phyloP scores from a whole-genome alignment of 1,140 invertebrate species.

The Mamestra configurata region DNA sequence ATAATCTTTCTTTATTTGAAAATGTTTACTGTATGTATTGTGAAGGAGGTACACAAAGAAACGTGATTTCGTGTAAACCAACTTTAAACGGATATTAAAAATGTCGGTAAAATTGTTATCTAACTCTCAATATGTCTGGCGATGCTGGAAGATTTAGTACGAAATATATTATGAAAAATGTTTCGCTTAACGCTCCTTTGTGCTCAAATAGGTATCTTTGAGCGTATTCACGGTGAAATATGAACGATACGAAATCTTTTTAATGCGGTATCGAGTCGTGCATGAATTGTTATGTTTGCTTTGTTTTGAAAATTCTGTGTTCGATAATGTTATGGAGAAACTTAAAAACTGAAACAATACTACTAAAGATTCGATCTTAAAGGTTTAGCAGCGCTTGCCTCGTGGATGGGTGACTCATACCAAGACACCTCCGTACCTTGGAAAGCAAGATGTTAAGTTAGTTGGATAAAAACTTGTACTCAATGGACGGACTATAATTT shows the following conservation, averaged over 20 bases:
- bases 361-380: too few species aligned
- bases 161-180: conserved; percentile 24
- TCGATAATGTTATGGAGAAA: neutral
- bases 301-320: neutral
- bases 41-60: conserved; percentile 23
- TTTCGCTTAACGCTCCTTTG: conserved; percentile 12
- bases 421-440: too few species aligned
- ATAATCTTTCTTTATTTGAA: too few species aligned
- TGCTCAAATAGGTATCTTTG: conserved; percentile 8
- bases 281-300: neutral
- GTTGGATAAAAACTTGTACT: too few species aligned
- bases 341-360: too few species aligned
- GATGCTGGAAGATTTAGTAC: conserved; percentile 6
- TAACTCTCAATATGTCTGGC: conserved; percentile 25
- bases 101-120: conserved; percentile 28
- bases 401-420: too few species aligned
- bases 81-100: conserved; percentile 46
- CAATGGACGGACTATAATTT: too few species aligned
- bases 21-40: too few species aligned
- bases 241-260: neutral
- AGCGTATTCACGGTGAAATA: conserved; percentile 8
- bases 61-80: conserved; percentile 24
- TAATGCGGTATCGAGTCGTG: neutral
- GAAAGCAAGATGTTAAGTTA: too few species aligned
- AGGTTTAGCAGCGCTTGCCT: too few species aligned